phyloP scores from a whole-genome alignment of 2,888 invertebrate genomes.

The Phlogophora meticulosa region DNA sequence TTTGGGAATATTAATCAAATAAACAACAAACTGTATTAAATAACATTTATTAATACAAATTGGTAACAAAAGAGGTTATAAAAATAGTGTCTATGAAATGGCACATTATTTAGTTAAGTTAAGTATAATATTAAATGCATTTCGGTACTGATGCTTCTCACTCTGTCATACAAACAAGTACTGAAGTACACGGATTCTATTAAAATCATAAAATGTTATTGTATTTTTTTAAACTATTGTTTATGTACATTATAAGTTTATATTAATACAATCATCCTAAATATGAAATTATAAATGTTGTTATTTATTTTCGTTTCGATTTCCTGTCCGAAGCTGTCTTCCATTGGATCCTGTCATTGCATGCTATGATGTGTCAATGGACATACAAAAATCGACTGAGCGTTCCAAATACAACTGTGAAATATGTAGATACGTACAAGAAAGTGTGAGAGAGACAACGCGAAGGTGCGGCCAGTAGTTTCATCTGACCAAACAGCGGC shows the following conservation, averaged over 20 bases:
- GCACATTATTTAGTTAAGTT: slow-evolving; percentile 74
- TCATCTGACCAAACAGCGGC: too few relatives aligned
- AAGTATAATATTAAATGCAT: slow-evolving; percentile 75
- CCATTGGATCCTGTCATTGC: slow-evolving; percentile 39
- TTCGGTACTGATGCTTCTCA: slow-evolving; percentile 75
- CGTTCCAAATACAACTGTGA: too few relatives aligned
- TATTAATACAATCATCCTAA: slow-evolving; percentile 63
- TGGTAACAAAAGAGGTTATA: slow-evolving; percentile 76
- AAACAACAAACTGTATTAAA: slow-evolving; percentile 52
- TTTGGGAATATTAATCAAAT: slow-evolving; percentile 33
- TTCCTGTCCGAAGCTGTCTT: slow-evolving; percentile 55
- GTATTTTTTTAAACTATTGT: slow-evolving; percentile 55
- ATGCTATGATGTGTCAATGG: slow-evolving; percentile 17
- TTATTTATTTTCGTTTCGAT: slow-evolving; percentile 65
- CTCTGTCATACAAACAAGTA: slow-evolving; percentile 51
- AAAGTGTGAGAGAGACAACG: too few relatives aligned
- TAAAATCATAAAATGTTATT: slow-evolving; percentile 42
- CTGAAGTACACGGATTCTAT: slow-evolving; percentile 56
- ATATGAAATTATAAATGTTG: slow-evolving; percentile 54
- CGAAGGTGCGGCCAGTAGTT: too few relatives aligned
- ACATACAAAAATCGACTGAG: too few relatives aligned
- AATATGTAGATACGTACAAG: too few relatives aligned
- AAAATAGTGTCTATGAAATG: slow-evolving; percentile 72
- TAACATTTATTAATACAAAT: slow-evolving; percentile 70
- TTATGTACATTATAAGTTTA: slow-evolving; percentile 66